Evolutionary conservation across 2,888 invertebrate species (phyloP).

Genomic region (Drosophila barbarae): DNA sequence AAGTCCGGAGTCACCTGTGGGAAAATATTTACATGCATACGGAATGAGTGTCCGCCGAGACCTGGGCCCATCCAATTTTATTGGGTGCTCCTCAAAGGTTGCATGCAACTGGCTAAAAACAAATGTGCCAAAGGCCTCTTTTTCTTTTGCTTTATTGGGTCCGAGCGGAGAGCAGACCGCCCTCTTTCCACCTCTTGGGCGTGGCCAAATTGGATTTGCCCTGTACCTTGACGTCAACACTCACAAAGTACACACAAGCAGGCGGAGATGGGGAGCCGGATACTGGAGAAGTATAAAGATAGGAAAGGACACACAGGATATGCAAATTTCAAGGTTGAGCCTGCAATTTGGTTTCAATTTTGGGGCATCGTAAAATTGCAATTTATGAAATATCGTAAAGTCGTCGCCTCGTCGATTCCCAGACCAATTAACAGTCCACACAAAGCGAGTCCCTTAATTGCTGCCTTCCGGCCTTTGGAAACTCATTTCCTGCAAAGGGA

Average conservation of each 20-base stretch:
- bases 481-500: slow-evolving; percentile 65
- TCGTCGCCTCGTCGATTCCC: slow-evolving; percentile 40
- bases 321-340: slow-evolving; percentile 55
- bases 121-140: slow-evolving; percentile 28
- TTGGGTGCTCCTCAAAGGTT: slow-evolving; percentile 22
- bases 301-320: slow-evolving; percentile 22
- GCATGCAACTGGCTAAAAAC: slow-evolving; percentile 22
- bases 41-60: slow-evolving; percentile 17
- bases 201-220: slow-evolving; percentile 68
- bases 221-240: slow-evolving; percentile 61
- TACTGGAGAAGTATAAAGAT: slow-evolving; percentile 46
- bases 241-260: slow-evolving; percentile 50
- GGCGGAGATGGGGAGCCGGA: not conserved
- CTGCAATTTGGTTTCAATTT: slow-evolving; percentile 36
- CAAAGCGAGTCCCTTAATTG: slow-evolving; percentile 64
- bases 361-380: slow-evolving; percentile 33
- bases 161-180: not conserved
- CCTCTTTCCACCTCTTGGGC: slow-evolving; percentile 6
- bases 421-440: slow-evolving; percentile 53
- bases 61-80: slow-evolving; percentile 22
- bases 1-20: slow-evolving; percentile 22
- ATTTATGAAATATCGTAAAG: slow-evolving; percentile 39
- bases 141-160: slow-evolving; percentile 28
- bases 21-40: slow-evolving; percentile 30
- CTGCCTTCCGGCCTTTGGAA: slow-evolving; percentile 70